phyloP scores from a whole-genome alignment of 2,797 vertebrate genomes.

The Brachymystax lenok region DNA sequence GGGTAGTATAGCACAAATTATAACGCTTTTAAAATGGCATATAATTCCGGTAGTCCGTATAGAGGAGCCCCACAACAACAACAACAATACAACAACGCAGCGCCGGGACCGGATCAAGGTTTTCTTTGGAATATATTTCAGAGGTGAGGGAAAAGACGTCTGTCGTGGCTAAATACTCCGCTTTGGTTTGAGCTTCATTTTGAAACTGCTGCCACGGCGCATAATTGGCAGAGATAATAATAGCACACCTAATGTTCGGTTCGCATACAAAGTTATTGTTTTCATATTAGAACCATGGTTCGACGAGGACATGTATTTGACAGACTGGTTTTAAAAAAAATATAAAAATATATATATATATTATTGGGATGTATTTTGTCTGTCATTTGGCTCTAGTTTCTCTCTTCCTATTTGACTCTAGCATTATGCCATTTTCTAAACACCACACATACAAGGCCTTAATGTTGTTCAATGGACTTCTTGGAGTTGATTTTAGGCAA shows the following conservation, averaged over 20 bases:
- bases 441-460: background rate
- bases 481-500: constrained; percentile 1
- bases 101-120: constrained; percentile 74
- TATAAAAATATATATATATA: background rate
- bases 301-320: background rate
- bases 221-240: background rate
- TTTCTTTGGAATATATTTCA: constrained; percentile 86
- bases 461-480: background rate
- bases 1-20: constrained; percentile 18
- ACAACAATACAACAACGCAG: constrained; percentile 55
- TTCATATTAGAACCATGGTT: background rate
- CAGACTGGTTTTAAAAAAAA: background rate
- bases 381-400: too few relatives aligned
- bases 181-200: constrained; percentile 27
- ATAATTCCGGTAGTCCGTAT: constrained; percentile 74
- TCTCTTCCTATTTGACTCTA: background rate
- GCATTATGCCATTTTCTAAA: background rate
- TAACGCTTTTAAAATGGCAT: constrained; percentile 73
- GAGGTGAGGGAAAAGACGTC: constrained; percentile 68
- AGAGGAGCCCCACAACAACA: constrained; percentile 59
- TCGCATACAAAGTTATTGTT: background rate
- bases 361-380: background rate
- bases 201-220: constrained; percentile 38
- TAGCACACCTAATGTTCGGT: background rate
- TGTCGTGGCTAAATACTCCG: constrained; percentile 34